A percentile compares a stretch with the other conserved stretches of the same genome.
Conservation (phyloP, 2,797 vertebrate genomes). For the Epinephelus malabaricus region DNA sequence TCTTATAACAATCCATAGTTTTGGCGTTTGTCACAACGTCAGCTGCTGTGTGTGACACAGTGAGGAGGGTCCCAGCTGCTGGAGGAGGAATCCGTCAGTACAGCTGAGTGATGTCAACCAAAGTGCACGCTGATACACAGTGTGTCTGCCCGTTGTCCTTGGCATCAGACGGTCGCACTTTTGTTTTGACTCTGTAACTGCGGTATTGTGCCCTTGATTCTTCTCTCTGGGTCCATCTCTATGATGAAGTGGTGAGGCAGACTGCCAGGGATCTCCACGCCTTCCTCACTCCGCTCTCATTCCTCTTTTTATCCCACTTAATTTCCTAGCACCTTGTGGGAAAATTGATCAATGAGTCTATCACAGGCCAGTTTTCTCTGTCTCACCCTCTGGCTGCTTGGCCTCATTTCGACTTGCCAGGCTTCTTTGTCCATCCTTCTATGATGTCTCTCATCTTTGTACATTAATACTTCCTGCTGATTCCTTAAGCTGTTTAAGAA, state of each 20-base stretch:
- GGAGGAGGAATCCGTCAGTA: constrained; percentile 21
- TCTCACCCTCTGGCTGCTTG: constrained; percentile 29
- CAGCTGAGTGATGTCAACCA: constrained; percentile 35
- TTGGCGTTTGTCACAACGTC: constrained; percentile 11
- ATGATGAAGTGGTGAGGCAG: constrained; percentile 44
- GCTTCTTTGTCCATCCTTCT: constrained; percentile 4
- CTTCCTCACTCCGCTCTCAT: constrained; percentile 36
- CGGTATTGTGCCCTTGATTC: constrained; percentile 42
- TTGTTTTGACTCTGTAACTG: constrained; percentile 43
- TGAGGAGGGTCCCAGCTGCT: constrained; percentile 33
- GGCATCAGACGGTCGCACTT: constrained; percentile 35
- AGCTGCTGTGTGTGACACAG: constrained; percentile 13
- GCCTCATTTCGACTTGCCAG: constrained; percentile 11
- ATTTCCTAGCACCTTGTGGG: constrained; percentile 42
- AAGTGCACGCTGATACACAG: constrained; percentile 27
- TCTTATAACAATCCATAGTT: constrained; percentile 10
- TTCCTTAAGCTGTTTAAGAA: not conserved
- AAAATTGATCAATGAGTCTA: constrained; percentile 55
- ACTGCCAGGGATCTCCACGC: constrained; percentile 41
- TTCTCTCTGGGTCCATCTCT: constrained; percentile 5
- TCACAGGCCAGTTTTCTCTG: constrained; percentile 18
- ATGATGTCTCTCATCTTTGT: constrained; percentile 12
- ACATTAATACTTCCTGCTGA: constrained; percentile 8
- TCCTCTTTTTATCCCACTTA: constrained; percentile 46
- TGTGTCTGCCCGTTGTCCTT: constrained; percentile 39